phyloP scores from a whole-genome alignment of 2,888 invertebrate genomes.

The Neuroscelio doddi region DNA sequence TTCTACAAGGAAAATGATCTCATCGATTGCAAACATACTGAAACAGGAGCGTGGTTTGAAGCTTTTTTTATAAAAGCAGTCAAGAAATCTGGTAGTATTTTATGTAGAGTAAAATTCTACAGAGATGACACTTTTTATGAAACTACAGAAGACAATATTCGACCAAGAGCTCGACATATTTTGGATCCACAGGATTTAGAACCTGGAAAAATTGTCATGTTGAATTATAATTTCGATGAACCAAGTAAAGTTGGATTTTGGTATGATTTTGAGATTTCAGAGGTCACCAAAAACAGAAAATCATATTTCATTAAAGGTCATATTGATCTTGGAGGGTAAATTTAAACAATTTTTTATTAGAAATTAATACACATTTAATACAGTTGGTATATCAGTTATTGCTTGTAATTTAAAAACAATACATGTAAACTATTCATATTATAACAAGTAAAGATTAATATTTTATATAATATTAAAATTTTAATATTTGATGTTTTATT shows the following conservation, averaged over 20 bases:
- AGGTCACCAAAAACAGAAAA: conserved; percentile 71
- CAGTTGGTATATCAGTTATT: too few species aligned
- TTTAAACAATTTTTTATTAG: not conserved
- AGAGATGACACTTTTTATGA: conserved; percentile 69
- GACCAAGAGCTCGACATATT: conserved; percentile 79
- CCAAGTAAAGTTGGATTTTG: conserved; percentile 81
- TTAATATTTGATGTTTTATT: too few species aligned
- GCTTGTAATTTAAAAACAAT: too few species aligned
- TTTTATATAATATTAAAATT: too few species aligned
- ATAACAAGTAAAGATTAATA: too few species aligned
- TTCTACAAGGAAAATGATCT: conserved; percentile 78
- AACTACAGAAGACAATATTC: conserved; percentile 74
- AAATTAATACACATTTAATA: not conserved
- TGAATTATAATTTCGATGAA: conserved; percentile 83
- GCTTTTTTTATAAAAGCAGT: conserved; percentile 77
- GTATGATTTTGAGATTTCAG: conserved; percentile 77
- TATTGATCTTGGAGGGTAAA: conserved; percentile 74
- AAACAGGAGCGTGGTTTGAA: conserved; percentile 83
- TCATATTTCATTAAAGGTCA: conserved; percentile 75
- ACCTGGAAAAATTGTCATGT: conserved; percentile 78
- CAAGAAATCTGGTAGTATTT: conserved; percentile 56
- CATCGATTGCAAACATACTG: conserved; percentile 78
- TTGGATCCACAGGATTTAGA: conserved; percentile 75
- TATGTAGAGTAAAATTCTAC: conserved; percentile 57
- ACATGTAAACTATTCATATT: too few species aligned